phyloP scores from a whole-genome alignment of 2,888 invertebrate species.

The Acanthoscelides obtectus region DNA sequence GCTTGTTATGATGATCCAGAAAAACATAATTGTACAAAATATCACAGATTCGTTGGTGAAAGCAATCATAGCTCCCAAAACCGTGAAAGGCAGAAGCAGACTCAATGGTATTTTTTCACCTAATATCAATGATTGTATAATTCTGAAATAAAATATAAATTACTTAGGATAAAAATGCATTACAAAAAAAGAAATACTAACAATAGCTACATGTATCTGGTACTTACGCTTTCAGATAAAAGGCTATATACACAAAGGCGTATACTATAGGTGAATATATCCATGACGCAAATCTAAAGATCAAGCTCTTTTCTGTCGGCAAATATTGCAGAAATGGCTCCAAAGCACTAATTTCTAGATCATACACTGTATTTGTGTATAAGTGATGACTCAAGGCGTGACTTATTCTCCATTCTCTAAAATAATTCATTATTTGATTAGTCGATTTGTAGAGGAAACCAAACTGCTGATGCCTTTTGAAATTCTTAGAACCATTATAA shows the following conservation, averaged over 20 bases:
- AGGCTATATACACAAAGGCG: slow-evolving; percentile 14
- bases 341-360: slow-evolving; percentile 63
- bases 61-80: slow-evolving; percentile 21
- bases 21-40: slow-evolving; percentile 51
- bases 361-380: slow-evolving; percentile 72
- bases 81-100: slow-evolving; percentile 25
- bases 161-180: neutral
- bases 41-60: slow-evolving; percentile 24
- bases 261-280: slow-evolving; percentile 46
- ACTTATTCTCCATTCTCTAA: slow-evolving; percentile 66
- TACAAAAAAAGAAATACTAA: slow-evolving; percentile 1
- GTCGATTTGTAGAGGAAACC: no score
- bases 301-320: slow-evolving; percentile 53
- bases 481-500: no score
- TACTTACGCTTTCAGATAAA: slow-evolving; percentile 23
- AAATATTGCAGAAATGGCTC: slow-evolving; percentile 64
- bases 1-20: slow-evolving; percentile 56
- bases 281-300: slow-evolving; percentile 52
- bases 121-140: slow-evolving; percentile 6
- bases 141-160: slow-evolving; percentile 8
- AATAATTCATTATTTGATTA: slow-evolving; percentile 27
- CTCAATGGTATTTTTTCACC: slow-evolving; percentile 6
- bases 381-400: slow-evolving; percentile 75
- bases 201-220: no score
- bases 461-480: no score